Conservation (phyloP, 2,797 vertebrate genomes). For the Octomys mimax region DNA sequence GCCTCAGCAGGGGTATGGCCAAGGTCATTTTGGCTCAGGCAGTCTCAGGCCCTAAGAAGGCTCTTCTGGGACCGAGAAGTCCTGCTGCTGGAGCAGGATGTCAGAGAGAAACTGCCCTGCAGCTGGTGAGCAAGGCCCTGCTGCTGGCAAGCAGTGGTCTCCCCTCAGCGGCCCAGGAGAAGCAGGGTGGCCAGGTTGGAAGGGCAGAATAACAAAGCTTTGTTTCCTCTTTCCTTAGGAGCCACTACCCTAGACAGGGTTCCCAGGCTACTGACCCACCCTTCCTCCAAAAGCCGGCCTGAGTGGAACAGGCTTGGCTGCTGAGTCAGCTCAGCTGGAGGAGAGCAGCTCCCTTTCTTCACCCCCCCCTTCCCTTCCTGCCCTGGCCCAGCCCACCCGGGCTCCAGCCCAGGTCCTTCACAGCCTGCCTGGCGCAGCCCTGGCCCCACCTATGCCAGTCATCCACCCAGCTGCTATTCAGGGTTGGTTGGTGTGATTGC, state of each 20-base stretch:
- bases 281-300: constrained; percentile 70
- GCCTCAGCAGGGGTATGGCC: background rate
- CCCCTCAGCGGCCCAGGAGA: background rate
- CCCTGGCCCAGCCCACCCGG: constrained; percentile 72
- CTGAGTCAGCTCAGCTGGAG: constrained; percentile 85
- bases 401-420: constrained; percentile 67
- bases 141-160: background rate
- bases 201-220: constrained; percentile 64
- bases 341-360: constrained; percentile 48
- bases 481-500: constrained; percentile 72
- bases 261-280: constrained; percentile 75
- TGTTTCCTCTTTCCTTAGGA: constrained; percentile 74
- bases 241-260: constrained; percentile 70
- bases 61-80: background rate
- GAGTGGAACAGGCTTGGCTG: constrained; percentile 69
- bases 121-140: background rate
- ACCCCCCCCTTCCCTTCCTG: constrained; percentile 72
- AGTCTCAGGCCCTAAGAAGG: background rate
- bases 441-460: constrained; percentile 47
- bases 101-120: background rate
- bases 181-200: constrained; percentile 51
- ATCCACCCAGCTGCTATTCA: constrained; percentile 76
- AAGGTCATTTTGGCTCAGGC: background rate
- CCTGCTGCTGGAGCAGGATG: background rate
- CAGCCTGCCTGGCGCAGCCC: constrained; percentile 35